Conservation (phyloP, 2,113 vertebrate species). For the Chlamydotis undulata region DNA sequence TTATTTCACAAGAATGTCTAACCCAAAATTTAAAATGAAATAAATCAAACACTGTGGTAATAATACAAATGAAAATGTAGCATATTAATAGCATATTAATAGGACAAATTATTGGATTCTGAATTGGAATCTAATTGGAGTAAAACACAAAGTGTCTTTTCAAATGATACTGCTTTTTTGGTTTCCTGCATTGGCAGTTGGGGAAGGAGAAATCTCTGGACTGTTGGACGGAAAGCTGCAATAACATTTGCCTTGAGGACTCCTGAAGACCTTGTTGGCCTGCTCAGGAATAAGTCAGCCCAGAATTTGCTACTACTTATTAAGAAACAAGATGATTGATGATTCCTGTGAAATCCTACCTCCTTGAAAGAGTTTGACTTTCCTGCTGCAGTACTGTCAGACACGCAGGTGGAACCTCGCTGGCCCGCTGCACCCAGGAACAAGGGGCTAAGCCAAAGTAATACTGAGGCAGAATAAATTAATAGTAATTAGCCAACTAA, state of each 20-base stretch:
- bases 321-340: conserved; percentile 28
- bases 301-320: conserved; percentile 29
- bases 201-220: conserved; percentile 15
- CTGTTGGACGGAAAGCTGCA: conserved; percentile 31
- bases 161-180: conserved; percentile 33
- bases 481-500: not conserved
- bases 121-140: conserved; percentile 49
- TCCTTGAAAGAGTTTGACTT: not conserved
- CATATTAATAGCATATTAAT: conserved; percentile 17
- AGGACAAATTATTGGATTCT: conserved; percentile 56
- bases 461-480: not conserved
- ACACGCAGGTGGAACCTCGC: not conserved
- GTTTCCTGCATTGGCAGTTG: conserved; percentile 53
- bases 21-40: conserved; percentile 52
- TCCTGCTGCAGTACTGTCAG: not conserved
- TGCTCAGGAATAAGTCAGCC: not conserved
- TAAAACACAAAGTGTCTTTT: conserved; percentile 42
- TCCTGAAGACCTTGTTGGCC: conserved; percentile 37
- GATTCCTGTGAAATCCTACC: not conserved
- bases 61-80: conserved; percentile 42
- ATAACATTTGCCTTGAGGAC: conserved; percentile 47
- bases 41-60: conserved; percentile 54
- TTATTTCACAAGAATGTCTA: conserved; percentile 53
- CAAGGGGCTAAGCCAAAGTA: not conserved
- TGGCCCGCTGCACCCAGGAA: not conserved